Evolutionary conservation across 2,888 invertebrate genomes (phyloP), one percentile per base, ranked within the genome.

Genomic region (Drosophila emarginata): DNA sequence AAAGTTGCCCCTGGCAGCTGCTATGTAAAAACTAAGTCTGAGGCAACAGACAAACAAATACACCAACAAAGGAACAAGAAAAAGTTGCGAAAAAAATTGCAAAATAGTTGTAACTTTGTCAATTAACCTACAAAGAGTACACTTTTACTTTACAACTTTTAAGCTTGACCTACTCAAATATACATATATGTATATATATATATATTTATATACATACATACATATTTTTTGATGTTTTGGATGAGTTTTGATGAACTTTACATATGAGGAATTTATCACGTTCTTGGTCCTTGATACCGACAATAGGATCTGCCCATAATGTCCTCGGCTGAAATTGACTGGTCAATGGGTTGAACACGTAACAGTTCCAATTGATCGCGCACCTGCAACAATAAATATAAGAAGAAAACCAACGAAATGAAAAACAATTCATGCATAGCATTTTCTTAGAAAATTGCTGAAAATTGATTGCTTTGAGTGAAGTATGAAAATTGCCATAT

Each of bases 241-340:
- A 54, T 53, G 14, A 36, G n/a, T 51, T 50, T 61, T 26, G 59
- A 65, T 70, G 64, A 78, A 67, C 64, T 76, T 76, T 86, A 77
- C 75, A 74, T 69, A 76, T 86, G 67, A 76, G 86, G 75, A 83
- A 88, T 80, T 85, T 85, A 91, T 92, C 91, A 92, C 89, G 92
- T 91, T 89, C 91, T 91, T 91, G 92, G 92, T 90, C 92, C 92
- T 89, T 91, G 91, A 86, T 92, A 93, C 76, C 93, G 93, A 88
- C 93, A 93, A 89, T 93, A 93, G 79, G 93, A 93, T 81, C 93
- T 91, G 73, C 93, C 93, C 90, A 93, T 92, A 82, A 93, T 93
- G 88, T 93, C 93, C 86, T 93, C 93, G 72, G 92, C 91, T 73
- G 93, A 93, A 89, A 94, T 94, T 85, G 93, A 92, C 79, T 93